Evolutionary conservation across 2,797 vertebrate species (phyloP), one percentile per base, ranked within the genome.

Genomic region (Acropternis orthonyx): DNA sequence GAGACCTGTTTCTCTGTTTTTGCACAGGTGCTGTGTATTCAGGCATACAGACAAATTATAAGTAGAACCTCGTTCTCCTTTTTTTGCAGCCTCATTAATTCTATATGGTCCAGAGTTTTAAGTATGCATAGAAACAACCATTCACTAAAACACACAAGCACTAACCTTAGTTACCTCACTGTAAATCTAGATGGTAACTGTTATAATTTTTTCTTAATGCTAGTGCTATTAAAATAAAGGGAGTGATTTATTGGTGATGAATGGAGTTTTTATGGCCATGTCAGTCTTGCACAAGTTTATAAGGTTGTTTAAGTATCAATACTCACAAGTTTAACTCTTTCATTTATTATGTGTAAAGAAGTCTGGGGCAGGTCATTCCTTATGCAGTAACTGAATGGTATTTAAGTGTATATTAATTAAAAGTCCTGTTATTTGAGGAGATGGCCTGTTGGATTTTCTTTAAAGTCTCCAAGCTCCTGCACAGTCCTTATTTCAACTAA

Each of bases 241-340:
- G 39, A 81, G 55, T 66, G 61, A 94, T 92, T 94, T 94, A 85
- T 85, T 83, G 48, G 61, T 4, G 73, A 49, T 61, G 56, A 93
- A 73, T 1, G 0, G 28, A 26, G 19, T 32, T 94, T 96, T 94
- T 92, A 85, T 78, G 51, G 59, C 59, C 10, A 3, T 62, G 39
- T 66, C 84, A 75, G 54, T 75, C 61, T 80, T 81, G 77, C 66
- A 58, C 28, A 65, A 58, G 24, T 90, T 83, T 92, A 49, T 91
- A 73, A 84, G 66, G 8, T 34, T 80, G 44, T 80, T 92, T 85
- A 76, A 94, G 39, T 91, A 69, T 63, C 3, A 9, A 30, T 79
- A 73, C 62, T 75, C 88, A 66, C 54, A 81, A 72, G 39, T 62
- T 84, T 78, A 81, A 85, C 71, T 84, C 34, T 68, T 74, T 59